Base-by-base conservation (phyloP, 1,140 invertebrate genomes). In the Brachionus paranguensis region DNA sequence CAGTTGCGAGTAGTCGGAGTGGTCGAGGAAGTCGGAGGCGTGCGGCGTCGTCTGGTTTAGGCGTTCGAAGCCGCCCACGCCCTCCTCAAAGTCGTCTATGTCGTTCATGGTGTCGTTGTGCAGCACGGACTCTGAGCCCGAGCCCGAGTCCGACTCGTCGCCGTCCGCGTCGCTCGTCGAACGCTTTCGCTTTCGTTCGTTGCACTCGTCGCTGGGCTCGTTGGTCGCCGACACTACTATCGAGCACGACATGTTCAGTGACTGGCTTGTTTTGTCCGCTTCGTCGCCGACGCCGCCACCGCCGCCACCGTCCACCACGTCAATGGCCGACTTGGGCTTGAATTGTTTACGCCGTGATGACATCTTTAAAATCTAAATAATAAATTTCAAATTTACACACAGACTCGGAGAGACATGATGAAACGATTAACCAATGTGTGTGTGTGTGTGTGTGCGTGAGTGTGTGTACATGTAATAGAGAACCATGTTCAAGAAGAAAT, bases 21-120 rank as follows among this genome's bases (percentile, higher is more conserved):
- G 68, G 33, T 70, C 68, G 10, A 72, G 37, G 3, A 33, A 81
- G 12, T 64, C 53, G 17, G 14, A 65, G 11, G 20, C 11, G 37
- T 84, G 12, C 2, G 10, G 24, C 17, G 83, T 29, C 27, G 65
- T 72, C 11, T 70, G 27, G 14, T 84, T 41, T 17, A 81, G 64
- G 33, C 53, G 37, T 12, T 33, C 53, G 33, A 60, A 60, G 8
- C 17, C 47, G 12, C 33, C 47, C 20, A 5, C 29, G 29, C 29
- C 29, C 1, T 33, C 29, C 29, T 53, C 76, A 0, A 53, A 10
- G 2, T 79, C 76, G 45, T 79, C 76, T 8, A 87, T 86, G 37
- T 86, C 86, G 10, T 72, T 72, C 0, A 88, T 64, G 53, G 86
- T 84, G 1, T 87, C 74, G 27, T 86, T n/a, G 84, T 88, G 85